Evolutionary conservation across 2,113 vertebrate genomes (phyloP).

Genomic region (Chrysemys picta): DNA sequence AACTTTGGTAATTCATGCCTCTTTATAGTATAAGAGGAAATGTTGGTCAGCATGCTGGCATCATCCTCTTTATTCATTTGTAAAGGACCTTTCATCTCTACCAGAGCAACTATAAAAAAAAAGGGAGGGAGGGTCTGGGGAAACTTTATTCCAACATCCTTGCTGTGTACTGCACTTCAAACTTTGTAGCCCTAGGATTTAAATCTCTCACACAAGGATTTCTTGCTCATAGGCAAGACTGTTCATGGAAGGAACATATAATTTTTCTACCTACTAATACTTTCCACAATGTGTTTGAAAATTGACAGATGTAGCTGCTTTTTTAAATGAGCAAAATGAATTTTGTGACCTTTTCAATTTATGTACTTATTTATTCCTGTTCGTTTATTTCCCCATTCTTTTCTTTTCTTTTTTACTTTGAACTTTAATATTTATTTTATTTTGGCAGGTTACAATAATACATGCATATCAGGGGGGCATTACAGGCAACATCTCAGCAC

Average conservation of each 20-base stretch:
- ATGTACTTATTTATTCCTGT: fast-evolving
- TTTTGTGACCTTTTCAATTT: background rate
- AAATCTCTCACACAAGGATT: background rate
- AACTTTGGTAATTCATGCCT: background rate
- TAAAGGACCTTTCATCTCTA: background rate
- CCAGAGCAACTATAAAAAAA: background rate
- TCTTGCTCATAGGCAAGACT: background rate
- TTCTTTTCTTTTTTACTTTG: background rate
- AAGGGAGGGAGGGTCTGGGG: background rate
- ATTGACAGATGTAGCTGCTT: background rate
- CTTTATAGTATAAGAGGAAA: background rate
- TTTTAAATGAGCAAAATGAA: background rate
- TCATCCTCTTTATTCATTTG: background rate
- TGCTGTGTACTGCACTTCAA: fast-evolving
- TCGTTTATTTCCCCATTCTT: background rate
- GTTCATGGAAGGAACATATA: background rate
- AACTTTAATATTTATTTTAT: background rate
- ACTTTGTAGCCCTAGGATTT: background rate
- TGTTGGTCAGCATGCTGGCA: fast-evolving
- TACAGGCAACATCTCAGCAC: background rate
- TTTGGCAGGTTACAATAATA: background rate
- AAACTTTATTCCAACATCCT: background rate
- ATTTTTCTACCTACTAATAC: background rate
- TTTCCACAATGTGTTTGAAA: background rate
- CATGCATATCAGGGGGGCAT: fast-evolving